Evolutionary conservation across 2,113 vertebrate genomes (phyloP).

Genomic region (Cyphomyrus discorhynchus): DNA sequence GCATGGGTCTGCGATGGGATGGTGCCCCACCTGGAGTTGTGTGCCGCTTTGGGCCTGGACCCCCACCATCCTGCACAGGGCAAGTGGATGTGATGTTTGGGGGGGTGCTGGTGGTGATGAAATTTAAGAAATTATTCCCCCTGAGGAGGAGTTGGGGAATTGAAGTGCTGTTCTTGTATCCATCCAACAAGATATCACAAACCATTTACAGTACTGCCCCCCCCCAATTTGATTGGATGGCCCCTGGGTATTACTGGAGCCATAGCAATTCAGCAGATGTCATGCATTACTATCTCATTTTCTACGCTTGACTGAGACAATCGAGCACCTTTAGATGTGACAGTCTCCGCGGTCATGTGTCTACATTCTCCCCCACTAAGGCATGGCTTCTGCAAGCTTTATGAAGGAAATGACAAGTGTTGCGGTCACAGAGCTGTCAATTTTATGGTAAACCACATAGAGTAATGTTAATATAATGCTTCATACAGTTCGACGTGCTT

Average conservation of each 20-base stretch:
- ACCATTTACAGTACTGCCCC: not conserved
- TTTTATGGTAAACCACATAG: not conserved
- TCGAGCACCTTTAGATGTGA: not conserved
- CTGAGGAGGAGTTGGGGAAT: not conserved
- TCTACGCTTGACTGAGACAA: not conserved
- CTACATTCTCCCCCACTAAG: not conserved
- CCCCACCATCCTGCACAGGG: not conserved
- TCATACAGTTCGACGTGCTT: not conserved
- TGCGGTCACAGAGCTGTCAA: not conserved
- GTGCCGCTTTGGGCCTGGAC: not conserved
- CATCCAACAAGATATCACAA: not conserved
- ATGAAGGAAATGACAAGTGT: not conserved
- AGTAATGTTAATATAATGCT: not conserved
- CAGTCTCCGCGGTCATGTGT: not conserved
- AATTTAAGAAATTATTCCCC: not conserved
- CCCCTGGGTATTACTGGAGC: not conserved
- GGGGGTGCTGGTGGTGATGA: not conserved
- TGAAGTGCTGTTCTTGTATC: not conserved
- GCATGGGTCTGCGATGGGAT: not conserved
- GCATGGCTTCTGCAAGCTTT: not conserved
- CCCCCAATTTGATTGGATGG: not conserved
- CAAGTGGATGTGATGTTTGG: not conserved
- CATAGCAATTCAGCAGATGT: not conserved
- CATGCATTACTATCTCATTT: not conserved
- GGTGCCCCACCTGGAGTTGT: not conserved